A percentile compares a stretch with the other conserved stretches of the same genome.
Conservation (phyloP, 2,888 invertebrate genomes). For the Temnothorax unifasciatus region DNA sequence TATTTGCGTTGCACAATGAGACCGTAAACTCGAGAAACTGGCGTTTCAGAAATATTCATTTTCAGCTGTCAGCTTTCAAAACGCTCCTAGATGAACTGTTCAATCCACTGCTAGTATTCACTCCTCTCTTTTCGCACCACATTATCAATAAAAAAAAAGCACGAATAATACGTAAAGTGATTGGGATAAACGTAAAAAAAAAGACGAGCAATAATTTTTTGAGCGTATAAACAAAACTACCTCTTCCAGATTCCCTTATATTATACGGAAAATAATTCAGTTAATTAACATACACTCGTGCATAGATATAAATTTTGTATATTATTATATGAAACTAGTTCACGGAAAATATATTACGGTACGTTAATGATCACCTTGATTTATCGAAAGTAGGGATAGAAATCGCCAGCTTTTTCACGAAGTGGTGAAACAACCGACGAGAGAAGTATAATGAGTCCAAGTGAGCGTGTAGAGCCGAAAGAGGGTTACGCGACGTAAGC, state of each 20-base stretch:
- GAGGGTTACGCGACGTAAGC: slow-evolving; percentile 39
- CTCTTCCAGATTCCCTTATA: background rate
- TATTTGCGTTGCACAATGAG: background rate
- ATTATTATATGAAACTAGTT: background rate
- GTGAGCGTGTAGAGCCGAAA: slow-evolving; percentile 27
- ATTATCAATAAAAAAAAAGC: background rate
- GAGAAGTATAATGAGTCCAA: slow-evolving; percentile 33
- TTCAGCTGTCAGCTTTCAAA: background rate
- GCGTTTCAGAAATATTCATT: too few species aligned
- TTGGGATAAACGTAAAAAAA: background rate
- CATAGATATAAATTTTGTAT: too few species aligned
- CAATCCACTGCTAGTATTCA: background rate
- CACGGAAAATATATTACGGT: background rate
- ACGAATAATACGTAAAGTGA: background rate
- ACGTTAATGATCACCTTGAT: background rate
- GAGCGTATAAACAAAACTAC: background rate
- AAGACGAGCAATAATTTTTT: background rate
- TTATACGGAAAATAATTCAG: background rate
- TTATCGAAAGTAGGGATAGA: background rate
- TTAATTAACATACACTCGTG: background rate
- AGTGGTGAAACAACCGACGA: background rate
- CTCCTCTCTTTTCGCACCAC: background rate
- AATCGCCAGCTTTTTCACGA: background rate
- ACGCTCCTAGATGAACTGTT: background rate
- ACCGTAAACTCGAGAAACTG: background rate